A percentile compares a stretch with the other conserved stretches of the same genome.
Evolutionary conservation across 2,797 vertebrate species (phyloP).

Genomic region (Threskiornis aethiopicus): DNA sequence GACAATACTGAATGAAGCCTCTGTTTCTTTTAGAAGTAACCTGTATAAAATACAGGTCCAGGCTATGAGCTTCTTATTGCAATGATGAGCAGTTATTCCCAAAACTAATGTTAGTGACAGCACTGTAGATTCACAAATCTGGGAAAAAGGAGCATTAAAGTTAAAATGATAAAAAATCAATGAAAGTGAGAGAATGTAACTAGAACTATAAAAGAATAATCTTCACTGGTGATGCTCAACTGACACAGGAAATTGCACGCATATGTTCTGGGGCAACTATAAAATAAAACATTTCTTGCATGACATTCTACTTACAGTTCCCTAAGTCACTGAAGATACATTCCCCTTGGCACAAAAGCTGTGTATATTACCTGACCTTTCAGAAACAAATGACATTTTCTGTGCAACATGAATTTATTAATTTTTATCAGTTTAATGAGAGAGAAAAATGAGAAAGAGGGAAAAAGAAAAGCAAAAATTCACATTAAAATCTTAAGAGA

Average conservation of each 20-base stretch:
- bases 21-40: neutral
- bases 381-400: slow-evolving; percentile 21
- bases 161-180: neutral
- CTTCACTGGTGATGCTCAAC: neutral
- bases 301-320: neutral
- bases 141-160: neutral
- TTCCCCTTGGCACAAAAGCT: neutral
- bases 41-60: neutral
- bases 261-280: neutral
- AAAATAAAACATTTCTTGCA: neutral
- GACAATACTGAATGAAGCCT: neutral
- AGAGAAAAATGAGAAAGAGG: accelerated
- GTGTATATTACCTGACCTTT: slow-evolving; percentile 16
- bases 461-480: neutral
- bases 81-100: neutral
- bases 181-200: neutral
- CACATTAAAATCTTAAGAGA: neutral
- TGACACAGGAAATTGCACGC: neutral
- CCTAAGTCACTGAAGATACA: neutral
- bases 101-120: neutral
- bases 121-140: neutral
- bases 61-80: neutral
- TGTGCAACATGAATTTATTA: neutral
- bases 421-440: neutral
- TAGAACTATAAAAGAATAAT: neutral